Conservation (phyloP, 2,113 vertebrate species). For the Cacatua alba region DNA sequence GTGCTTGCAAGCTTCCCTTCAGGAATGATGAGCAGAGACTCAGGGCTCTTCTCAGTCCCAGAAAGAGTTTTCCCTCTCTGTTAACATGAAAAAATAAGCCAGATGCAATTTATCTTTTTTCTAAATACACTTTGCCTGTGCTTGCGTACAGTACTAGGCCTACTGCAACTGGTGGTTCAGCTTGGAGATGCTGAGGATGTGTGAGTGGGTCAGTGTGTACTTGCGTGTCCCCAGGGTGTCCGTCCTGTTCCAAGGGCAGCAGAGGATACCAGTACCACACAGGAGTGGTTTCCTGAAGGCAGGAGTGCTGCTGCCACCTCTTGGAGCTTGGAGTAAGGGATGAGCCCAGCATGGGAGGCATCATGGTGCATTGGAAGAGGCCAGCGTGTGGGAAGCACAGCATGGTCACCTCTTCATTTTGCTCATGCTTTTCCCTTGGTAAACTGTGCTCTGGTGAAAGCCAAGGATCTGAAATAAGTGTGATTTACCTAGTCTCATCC, state of each 20-base stretch:
- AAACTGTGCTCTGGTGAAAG: background rate
- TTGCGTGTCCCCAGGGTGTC: background rate
- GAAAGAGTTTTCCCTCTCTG: fast-evolving
- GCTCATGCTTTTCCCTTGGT: background rate
- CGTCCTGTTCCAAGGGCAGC: background rate
- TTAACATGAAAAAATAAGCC: background rate
- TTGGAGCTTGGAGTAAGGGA: background rate
- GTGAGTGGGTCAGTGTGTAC: background rate
- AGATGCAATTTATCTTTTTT: background rate
- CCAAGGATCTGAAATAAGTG: background rate
- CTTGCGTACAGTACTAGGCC: background rate
- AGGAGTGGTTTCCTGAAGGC: fast-evolving
- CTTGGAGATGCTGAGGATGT: background rate
- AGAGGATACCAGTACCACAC: background rate
- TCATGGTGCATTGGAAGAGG: background rate
- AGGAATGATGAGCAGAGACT: background rate
- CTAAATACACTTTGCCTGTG: fast-evolving
- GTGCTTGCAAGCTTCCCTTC: background rate
- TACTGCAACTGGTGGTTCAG: background rate
- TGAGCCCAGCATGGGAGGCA: background rate
- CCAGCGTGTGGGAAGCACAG: fast-evolving
- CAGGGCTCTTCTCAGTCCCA: background rate
- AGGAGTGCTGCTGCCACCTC: conserved; percentile 38
- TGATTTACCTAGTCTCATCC: background rate
- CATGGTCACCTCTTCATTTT: background rate